phyloP scores from a whole-genome alignment of 1,140 invertebrate genomes.

The Lasioglossum albipes region DNA sequence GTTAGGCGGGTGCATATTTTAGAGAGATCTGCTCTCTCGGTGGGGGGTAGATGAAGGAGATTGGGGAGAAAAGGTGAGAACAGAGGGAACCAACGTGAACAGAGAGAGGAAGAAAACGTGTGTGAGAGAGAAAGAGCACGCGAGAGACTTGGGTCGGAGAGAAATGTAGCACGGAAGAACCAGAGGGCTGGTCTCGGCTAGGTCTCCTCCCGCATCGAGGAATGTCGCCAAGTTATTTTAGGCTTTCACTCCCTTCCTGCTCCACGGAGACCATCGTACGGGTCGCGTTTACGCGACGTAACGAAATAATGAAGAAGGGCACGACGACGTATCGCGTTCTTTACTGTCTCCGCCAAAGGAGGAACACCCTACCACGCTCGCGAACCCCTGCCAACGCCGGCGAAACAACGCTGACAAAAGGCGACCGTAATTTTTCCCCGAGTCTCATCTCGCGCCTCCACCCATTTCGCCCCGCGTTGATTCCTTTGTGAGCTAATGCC shows the following conservation, averaged over 20 bases:
- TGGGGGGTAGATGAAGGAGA: conserved; percentile 50
- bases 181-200: conserved; percentile 22
- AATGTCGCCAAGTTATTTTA: conserved; percentile 74
- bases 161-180: conserved; percentile 57
- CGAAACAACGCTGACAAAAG: not conserved
- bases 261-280: conserved; percentile 51
- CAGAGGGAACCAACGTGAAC: not conserved
- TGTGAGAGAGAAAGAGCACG: not conserved
- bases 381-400: not conserved
- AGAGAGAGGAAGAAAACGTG: conserved; percentile 13
- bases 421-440: not conserved
- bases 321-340: not conserved
- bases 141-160: not conserved
- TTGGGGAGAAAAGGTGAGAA: conserved; percentile 23
- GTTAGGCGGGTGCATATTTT: conserved; percentile 62
- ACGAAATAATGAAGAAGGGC: conserved; percentile 68
- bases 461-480: not conserved
- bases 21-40: conserved; percentile 42
- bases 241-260: conserved; percentile 41
- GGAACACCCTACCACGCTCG: conserved; percentile 5
- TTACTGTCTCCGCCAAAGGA: conserved; percentile 1
- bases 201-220: conserved; percentile 51
- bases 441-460: not conserved
- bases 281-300: conserved; percentile 64
- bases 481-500: too few species aligned